phyloP scores from a whole-genome alignment of 1,140 invertebrate genomes.

The Polyergus mexicanus region DNA sequence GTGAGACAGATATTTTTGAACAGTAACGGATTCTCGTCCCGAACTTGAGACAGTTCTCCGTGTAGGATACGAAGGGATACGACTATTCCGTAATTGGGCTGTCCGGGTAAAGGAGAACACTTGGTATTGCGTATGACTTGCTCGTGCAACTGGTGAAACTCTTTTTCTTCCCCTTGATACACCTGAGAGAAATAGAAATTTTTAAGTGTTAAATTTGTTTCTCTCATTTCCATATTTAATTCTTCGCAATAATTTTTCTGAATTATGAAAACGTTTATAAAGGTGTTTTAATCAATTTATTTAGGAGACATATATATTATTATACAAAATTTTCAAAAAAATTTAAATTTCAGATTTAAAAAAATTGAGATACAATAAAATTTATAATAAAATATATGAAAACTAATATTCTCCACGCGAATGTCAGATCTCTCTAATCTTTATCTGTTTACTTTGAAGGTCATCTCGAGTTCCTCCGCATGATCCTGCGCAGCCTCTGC shows the following conservation, averaged over 20 bases:
- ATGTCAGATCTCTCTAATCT: background rate
- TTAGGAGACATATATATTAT: background rate
- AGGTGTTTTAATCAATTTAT: background rate
- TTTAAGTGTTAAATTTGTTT: background rate
- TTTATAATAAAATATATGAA: background rate
- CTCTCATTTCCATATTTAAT: background rate
- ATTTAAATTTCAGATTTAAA: background rate
- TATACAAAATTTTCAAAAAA: background rate
- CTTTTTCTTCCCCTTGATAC: conserved; percentile 95
- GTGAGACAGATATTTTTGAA: conserved; percentile 95
- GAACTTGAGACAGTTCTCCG: conserved; percentile 91
- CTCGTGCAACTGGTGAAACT: conserved; percentile 96
- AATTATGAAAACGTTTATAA: too few species aligned
- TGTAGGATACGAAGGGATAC: conserved; percentile 91
- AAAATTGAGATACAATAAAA: background rate
- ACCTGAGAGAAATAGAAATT: conserved; percentile 86
- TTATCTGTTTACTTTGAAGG: conserved; percentile 87
- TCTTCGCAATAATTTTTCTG: background rate
- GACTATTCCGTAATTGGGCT: conserved; percentile 89
- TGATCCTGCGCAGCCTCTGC: conserved; percentile 88
- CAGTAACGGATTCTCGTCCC: conserved; percentile 92
- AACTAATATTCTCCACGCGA: background rate
- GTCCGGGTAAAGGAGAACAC: conserved; percentile 92
- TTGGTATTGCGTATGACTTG: conserved; percentile 94
- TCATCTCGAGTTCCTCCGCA: conserved; percentile 89